phyloP scores from a whole-genome alignment of 2,888 invertebrate species.

The Hedya salicella region DNA sequence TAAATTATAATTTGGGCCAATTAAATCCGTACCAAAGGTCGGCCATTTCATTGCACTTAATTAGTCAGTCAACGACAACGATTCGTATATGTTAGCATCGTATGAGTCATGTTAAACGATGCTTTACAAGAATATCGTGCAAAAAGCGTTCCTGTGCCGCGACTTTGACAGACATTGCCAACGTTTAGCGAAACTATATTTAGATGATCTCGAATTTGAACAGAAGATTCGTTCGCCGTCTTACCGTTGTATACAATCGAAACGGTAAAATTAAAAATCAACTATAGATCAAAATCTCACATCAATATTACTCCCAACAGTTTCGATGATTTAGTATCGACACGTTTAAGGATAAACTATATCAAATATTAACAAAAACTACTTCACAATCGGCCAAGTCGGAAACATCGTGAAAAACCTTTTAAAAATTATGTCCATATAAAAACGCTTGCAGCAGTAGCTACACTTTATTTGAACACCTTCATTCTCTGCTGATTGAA shows the following conservation, averaged over 20 bases:
- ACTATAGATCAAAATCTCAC: too few relatives aligned
- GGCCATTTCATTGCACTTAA: slow-evolving; percentile 13
- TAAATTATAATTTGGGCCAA: slow-evolving; percentile 16
- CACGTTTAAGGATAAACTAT: too few relatives aligned
- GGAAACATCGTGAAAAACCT: too few relatives aligned
- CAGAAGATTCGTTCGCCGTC: slow-evolving; percentile 7
- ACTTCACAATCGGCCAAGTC: too few relatives aligned
- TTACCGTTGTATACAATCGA: not conserved
- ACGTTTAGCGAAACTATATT: slow-evolving; percentile 14
- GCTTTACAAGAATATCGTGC: not conserved
- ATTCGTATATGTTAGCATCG: not conserved
- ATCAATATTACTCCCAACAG: too few relatives aligned
- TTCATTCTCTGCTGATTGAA: too few relatives aligned
- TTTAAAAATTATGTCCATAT: too few relatives aligned
- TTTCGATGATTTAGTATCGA: too few relatives aligned
- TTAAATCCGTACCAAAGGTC: slow-evolving; percentile 19
- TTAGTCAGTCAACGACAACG: slow-evolving; percentile 10
- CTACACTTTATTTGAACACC: too few relatives aligned
- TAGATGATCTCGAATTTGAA: slow-evolving; percentile 4
- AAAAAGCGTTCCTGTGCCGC: not conserved
- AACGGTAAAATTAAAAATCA: too few relatives aligned
- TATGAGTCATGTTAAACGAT: slow-evolving; percentile 18
- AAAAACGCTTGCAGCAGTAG: too few relatives aligned
- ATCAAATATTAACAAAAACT: too few relatives aligned
- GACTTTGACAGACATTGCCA: slow-evolving; percentile 17